Base-by-base conservation (phyloP, 92 coral and sea anemone genomes). In the Epizoanthus stellaris region DNA sequence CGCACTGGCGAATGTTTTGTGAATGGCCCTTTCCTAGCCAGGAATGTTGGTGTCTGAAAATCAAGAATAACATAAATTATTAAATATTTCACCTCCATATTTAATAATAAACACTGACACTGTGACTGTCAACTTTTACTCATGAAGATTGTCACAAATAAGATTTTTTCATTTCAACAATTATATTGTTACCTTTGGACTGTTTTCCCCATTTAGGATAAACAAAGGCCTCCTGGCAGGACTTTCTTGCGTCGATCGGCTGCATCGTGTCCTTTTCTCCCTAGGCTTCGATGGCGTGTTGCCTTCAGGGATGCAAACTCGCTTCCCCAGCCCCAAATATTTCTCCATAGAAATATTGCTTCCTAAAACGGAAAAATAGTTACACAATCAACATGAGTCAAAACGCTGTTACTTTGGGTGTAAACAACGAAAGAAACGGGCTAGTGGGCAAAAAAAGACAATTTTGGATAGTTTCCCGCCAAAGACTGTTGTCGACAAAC, bases 1-100 rank as follows among this genome's bases (percentile, higher is more conserved):
- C 79, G 87, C 17, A 90, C 93, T 12, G 93, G 86, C 2, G 91
- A 90, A 66, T 87, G 88, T 34, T 67, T 49, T 4, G 70, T 60
- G 15, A 71, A 60, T 23, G 70, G 67, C 59, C 71, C 61, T 58
- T 77, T 77, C 23, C 69, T 25, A 45, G 34, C 47, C 5, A 67
- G 82, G 67, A 81, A 77, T 45, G 89, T 66, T 66, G 77, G 75
- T 52, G 76, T 47, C 82, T 67, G 59, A 45, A 58, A 38, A 23
- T 56, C 23, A 16, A 75, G 20, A 60, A 38, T 73, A 40, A 62
- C n/a, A 70, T 30, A 30, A 30, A 30, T 1, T 30, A 30, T 30
- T 80, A 70, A 68, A 49, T 63, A 63, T 42, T 14, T 40, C 7
- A 43, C 14, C 10, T 71, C 4, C 21, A 40, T 43, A 20, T 42